Percentiles rank a stretch among this genome's conserved stretches.
Evolutionary conservation across 1,140 invertebrate species (phyloP).

Genomic region (Drosophila nigrodunni): DNA sequence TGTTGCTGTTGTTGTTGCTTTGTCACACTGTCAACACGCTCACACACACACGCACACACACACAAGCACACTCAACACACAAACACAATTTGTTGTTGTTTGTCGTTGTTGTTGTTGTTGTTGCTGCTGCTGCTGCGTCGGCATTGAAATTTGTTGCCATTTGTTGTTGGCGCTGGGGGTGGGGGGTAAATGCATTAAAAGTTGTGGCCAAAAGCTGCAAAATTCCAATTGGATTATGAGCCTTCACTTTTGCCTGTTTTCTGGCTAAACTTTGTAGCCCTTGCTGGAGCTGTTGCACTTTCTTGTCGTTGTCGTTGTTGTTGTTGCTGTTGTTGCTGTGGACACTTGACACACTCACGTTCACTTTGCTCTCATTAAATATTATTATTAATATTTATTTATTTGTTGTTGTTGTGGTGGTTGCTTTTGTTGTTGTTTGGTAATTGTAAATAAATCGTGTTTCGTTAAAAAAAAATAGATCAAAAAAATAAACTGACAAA

Average conservation of each 20-base stretch:
- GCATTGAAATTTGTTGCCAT: slow-evolving; percentile 45
- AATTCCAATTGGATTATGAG: slow-evolving; percentile 31
- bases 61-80: slow-evolving; percentile 18
- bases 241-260: slow-evolving; percentile 33
- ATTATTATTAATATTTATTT: slow-evolving; percentile 7
- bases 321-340: slow-evolving; percentile 53
- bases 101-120: slow-evolving; percentile 19
- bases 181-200: slow-evolving; percentile 9
- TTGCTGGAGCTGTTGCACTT: slow-evolving; percentile 33
- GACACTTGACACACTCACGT: slow-evolving; percentile 68
- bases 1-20: slow-evolving; percentile 11
- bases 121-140: slow-evolving; percentile 46
- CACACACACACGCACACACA: slow-evolving; percentile 26
- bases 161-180: slow-evolving; percentile 2
- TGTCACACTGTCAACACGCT: background rate
- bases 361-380: slow-evolving; percentile 20
- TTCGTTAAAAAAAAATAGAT: slow-evolving; percentile 35
- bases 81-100: slow-evolving; percentile 1
- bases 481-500: slow-evolving; percentile 41
- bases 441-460: slow-evolving; percentile 20
- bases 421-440: background rate
- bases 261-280: background rate
- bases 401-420: slow-evolving; percentile 8
- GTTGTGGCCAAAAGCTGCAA: slow-evolving; percentile 3
- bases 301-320: slow-evolving; percentile 30